Base-by-base conservation (phyloP, 2,888 invertebrate genomes). In the Drosophila antonietae region DNA sequence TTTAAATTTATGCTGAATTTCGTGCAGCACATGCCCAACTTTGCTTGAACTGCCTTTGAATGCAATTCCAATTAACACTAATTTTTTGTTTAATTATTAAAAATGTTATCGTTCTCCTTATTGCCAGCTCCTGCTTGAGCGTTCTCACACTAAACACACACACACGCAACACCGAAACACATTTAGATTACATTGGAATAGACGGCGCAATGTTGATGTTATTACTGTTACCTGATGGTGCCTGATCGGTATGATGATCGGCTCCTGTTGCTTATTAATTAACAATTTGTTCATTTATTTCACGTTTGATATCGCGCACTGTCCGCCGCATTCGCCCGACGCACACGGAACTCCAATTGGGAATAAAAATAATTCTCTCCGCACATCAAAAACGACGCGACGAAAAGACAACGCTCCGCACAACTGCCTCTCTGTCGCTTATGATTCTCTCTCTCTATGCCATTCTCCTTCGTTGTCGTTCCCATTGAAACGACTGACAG, bases 281-380 rank as follows among this genome's bases (percentile, higher is more conserved):
- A 77, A 65, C 61, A 80, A 81, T 75, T 77, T 80, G 72, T 78
- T 73, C 73, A 82, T 81, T 68, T 75, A 75, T 75, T 69, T 66
- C 51, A 77, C 78, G 73, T 80, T 68, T 68, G 53, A 66, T 65
- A 63, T 76, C 71, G 76, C 81, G 73, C 81, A 78, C 78, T 60
- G 62, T 80, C 81, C 82, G 79, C 75, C 72, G 66, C 80, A 73
- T 56, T 73, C 78, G 68, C 78, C 81, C 81, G 81, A 80, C 78
- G 81, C 81, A 80, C 80, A 83, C 83, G 83, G 68, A 81, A 82
- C 82, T 83, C 83, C 73, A 80, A 83, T 78, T 75, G 78, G 78
- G 77, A 83, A 83, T 81, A 81, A 77, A 77, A 78, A 71, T 80
- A 44, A 73, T 81, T 61, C 80, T 80, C 80, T 81, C 79, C 37